Percentiles rank a stretch among this genome's conserved stretches.
Evolutionary conservation across 1,140 invertebrate genomes (phyloP).

Genomic region (Alviniconcha marisindica): DNA sequence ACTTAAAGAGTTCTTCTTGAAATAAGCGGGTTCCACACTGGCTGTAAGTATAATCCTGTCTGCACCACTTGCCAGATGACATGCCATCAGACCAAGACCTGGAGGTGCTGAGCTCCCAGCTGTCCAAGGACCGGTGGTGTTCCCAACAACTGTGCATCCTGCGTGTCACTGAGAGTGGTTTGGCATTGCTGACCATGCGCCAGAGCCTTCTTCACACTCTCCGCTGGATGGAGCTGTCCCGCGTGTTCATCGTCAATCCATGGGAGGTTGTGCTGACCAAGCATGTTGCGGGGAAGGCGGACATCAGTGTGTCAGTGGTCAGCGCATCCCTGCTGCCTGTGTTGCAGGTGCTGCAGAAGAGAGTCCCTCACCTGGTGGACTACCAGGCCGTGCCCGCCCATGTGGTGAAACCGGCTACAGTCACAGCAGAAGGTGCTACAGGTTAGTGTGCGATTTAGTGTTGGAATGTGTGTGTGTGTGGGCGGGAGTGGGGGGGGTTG

Average conservation of each 20-base stretch:
- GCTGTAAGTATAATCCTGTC: not conserved
- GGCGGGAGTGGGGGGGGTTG: too few species aligned
- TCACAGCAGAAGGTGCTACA: too few species aligned
- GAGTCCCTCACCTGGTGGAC: conserved; percentile 20
- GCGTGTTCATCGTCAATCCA: conserved; percentile 28
- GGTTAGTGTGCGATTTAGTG: too few species aligned
- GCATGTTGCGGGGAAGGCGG: conserved; percentile 15
- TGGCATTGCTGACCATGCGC: not conserved
- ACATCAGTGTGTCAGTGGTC: conserved; percentile 29
- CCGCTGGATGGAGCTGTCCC: conserved; percentile 21
- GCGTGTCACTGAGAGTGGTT: not conserved
- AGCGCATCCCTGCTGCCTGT: conserved; percentile 20
- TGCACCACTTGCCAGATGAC: conserved; percentile 1
- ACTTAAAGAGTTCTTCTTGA: too few species aligned
- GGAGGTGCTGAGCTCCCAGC: conserved; percentile 27
- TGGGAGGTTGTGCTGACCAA: conserved; percentile 35
- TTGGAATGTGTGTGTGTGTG: too few species aligned
- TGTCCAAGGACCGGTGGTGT: conserved; percentile 25
- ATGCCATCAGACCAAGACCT: conserved; percentile 13
- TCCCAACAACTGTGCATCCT: conserved; percentile 21
- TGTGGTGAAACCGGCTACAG: too few species aligned
- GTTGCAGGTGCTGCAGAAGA: not conserved
- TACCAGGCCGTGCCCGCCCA: conserved; percentile 1
- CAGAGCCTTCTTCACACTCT: conserved; percentile 15
- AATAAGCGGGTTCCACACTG: not conserved